Percentiles rank a stretch among this genome's conserved stretches.
These are phyloP conservation scores for Tachysurus fulvidraco DNA, from an alignment of 2,113 vertebrate species.

Conservation along the genomic window DNA sequence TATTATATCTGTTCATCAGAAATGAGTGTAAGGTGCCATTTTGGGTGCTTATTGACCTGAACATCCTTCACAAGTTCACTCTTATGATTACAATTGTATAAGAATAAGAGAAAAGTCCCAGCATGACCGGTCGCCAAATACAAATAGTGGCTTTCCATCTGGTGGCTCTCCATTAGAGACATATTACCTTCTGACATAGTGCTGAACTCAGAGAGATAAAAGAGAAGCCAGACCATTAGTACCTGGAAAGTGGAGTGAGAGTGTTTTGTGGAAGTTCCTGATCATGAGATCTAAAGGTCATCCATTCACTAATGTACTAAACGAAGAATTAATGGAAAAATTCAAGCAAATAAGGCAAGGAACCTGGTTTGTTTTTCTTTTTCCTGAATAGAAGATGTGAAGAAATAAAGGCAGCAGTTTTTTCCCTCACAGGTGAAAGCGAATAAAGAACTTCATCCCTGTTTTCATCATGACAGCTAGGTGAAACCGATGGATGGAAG, in stretches of 20 bases:
- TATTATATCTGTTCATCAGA: not conserved
- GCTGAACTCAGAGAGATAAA: not conserved
- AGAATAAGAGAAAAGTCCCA: not conserved
- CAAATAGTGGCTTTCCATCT: not conserved
- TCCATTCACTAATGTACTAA: no score
- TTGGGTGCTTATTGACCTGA: not conserved
- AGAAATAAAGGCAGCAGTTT: not conserved
- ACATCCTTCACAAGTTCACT: not conserved
- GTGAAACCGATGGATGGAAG: not conserved
- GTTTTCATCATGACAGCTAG: conserved; percentile 67
- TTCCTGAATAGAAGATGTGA: not conserved
- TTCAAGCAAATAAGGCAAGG: not conserved
- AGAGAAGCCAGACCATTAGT: not conserved
- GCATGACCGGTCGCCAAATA: not conserved
- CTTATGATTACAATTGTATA: not conserved
- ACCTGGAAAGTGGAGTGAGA: not conserved
- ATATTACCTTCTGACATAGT: not conserved
- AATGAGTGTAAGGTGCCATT: not conserved
- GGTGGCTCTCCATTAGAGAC: not conserved
- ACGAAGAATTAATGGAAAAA: not conserved
- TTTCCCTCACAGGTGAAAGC: conserved; percentile 53
- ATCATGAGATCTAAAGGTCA: not conserved
- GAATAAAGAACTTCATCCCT: conserved; percentile 56
- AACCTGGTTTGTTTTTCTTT: not conserved
- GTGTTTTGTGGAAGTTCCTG: not conserved